Evolutionary conservation across 2,888 invertebrate species (phyloP).

Genomic region (Tanytarsus gracilentus): DNA sequence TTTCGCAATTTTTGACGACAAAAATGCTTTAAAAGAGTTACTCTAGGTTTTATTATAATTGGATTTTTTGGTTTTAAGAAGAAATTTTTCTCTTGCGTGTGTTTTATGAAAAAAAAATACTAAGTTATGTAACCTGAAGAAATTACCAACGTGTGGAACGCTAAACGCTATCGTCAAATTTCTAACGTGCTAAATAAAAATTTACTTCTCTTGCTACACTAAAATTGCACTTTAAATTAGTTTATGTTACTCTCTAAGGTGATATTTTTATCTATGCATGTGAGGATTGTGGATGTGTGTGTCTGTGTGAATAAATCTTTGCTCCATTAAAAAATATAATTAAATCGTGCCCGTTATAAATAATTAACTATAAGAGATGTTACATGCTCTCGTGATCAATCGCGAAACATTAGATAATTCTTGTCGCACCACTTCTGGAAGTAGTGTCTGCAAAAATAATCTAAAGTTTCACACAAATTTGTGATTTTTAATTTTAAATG

Average conservation of each 20-base stretch:
- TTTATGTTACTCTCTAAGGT: conserved; percentile 8
- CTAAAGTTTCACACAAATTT: too few species aligned
- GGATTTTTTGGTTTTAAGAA: conserved; percentile 9
- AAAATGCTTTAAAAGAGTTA: conserved; percentile 5
- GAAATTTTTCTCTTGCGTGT: not conserved
- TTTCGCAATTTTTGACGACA: not conserved
- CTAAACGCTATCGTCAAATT: not conserved
- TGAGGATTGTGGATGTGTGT: not conserved
- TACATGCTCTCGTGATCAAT: too few species aligned
- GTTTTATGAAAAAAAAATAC: conserved; percentile 4
- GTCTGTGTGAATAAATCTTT: too few species aligned
- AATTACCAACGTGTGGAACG: conserved; percentile 13
- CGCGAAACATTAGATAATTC: too few species aligned
- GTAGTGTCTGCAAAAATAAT: too few species aligned
- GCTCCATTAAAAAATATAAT: too few species aligned
- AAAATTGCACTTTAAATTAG: conserved; percentile 26
- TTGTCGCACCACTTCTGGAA: too few species aligned
- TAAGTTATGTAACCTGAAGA: conserved; percentile 17
- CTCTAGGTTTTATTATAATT: conserved; percentile 4
- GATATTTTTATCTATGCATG: too few species aligned
- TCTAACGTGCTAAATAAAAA: conserved; percentile 8
- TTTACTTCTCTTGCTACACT: conserved; percentile 2
- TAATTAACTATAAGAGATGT: too few species aligned
- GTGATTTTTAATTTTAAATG: too few species aligned
- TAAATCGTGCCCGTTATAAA: too few species aligned